Base-by-base conservation (phyloP, 2,113 vertebrate species). In the Mus spicilegus region DNA sequence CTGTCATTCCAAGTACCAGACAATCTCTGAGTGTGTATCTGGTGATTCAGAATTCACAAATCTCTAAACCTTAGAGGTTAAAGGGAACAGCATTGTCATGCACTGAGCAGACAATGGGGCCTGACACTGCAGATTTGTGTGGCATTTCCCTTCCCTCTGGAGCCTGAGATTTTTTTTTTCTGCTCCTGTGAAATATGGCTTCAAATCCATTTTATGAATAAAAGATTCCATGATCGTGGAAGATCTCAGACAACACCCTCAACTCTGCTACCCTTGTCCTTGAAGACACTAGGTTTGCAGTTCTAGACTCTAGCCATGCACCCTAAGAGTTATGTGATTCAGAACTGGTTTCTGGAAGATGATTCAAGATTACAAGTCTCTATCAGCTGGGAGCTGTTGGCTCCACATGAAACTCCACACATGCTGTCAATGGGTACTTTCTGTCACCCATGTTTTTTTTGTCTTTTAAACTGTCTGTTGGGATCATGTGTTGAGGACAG, bases 401-500 rank as follows among this genome's bases (percentile, higher is more conserved):
- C 11, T 93, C 22, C 0, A 17, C 10, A 39, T 89, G 39, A 69
- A 93, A 80, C 13, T 12, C 72, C 33, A 75, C 4, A 33, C 7
- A n/a, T 16, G 46, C 28, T 82, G 9, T n/a, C 67, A 73, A 61
- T 69, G 73, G 16, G 49, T 19, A 69, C 4, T 70, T 56, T 54
- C 67, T 30, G 7, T 13, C 46, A 86, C 22, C 1, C 6, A 39
- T 75, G 49, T 49, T 49, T 39, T 90, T 56, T 51, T 7, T 5
- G 11, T 49, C 10, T 49, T 80, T 81, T 4, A 28, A 9, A 4
- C 13, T 78, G 85, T 36, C 65, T 86, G 58, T 13, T 49, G 19
- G 11, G 49, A 63, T 42, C 5, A 2, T 46, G 5, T 30, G 13
- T 86, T 10, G 0, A 67, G 28, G 17, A 13, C 17, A 73, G 0